Percentiles rank a stretch among this genome's conserved stretches.
Evolutionary conservation across 2,797 vertebrate genomes (phyloP).

Genomic region (Tauraco hartlaubi): DNA sequence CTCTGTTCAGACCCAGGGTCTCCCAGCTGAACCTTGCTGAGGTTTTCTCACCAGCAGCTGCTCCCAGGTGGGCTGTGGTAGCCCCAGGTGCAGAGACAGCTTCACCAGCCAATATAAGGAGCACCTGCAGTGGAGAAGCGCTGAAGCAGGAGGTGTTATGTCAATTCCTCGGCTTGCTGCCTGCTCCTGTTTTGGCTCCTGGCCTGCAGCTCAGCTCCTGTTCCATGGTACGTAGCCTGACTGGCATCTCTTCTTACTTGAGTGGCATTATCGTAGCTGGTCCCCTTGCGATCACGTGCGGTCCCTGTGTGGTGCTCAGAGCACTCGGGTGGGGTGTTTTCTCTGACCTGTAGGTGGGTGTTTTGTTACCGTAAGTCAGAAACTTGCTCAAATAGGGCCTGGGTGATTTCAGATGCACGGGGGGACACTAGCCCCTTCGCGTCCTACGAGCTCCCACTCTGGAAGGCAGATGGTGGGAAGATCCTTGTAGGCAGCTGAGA

Average conservation of each 20-base stretch:
- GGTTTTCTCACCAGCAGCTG: background rate
- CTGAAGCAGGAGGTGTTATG: background rate
- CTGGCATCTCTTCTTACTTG: background rate
- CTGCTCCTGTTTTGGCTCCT: background rate
- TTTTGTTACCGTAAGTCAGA: background rate
- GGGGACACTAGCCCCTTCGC: background rate
- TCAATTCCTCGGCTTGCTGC: background rate
- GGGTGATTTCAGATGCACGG: rapidly evolving
- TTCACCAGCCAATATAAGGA: background rate
- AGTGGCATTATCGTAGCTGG: rapidly evolving
- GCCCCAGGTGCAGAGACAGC: background rate
- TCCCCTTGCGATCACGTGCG: rapidly evolving
- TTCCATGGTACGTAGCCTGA: rapidly evolving
- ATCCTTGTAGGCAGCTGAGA: background rate
- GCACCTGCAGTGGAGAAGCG: background rate
- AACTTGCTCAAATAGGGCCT: background rate
- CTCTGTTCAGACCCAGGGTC: background rate
- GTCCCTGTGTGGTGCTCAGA: background rate
- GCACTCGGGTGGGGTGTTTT: background rate
- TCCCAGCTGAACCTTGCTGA: background rate
- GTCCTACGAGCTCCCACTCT: background rate
- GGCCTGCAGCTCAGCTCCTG: background rate
- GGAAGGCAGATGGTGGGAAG: background rate
- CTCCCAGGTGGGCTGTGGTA: background rate
- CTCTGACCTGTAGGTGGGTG: background rate